Conservation (phyloP, 2,797 vertebrate genomes). For the Danio kyathit region DNA sequence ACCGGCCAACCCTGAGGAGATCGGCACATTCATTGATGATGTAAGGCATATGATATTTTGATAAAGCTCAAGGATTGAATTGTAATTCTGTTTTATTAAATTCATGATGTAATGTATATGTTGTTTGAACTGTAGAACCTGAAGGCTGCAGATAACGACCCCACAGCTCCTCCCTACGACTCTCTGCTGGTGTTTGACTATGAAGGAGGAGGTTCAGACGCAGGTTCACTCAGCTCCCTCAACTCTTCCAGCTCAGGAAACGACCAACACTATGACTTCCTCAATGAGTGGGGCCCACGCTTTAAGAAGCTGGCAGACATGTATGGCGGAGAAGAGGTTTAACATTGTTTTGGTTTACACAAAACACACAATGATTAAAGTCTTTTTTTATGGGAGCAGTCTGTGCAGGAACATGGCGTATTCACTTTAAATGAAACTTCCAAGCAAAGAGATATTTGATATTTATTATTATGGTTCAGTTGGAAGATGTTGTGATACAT, state of each 20-base stretch:
- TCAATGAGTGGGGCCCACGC: constrained; percentile 89
- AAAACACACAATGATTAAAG: constrained; percentile 18
- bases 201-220: constrained; percentile 89
- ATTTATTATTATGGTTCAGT: no score
- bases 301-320: constrained; percentile 94
- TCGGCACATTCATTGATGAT: constrained; percentile 91
- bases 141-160: constrained; percentile 89
- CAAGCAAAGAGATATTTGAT: no score
- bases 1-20: constrained; percentile 91
- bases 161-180: constrained; percentile 91
- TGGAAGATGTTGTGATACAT: no score
- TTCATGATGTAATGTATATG: no score
- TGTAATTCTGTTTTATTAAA: no score
- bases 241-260: constrained; percentile 83
- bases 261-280: constrained; percentile 89
- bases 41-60: constrained; percentile 74
- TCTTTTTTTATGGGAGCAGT: background rate
- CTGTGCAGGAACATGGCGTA: background rate
- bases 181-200: constrained; percentile 94
- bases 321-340: constrained; percentile 89
- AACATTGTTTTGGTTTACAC: constrained; percentile 53
- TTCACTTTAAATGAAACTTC: no score
- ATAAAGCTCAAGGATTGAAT: background rate
- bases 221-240: constrained; percentile 87
- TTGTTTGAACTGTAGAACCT: constrained; percentile 80